Base-by-base conservation (phyloP, 2,797 vertebrate species). In the Silurus lanzhouensis region DNA sequence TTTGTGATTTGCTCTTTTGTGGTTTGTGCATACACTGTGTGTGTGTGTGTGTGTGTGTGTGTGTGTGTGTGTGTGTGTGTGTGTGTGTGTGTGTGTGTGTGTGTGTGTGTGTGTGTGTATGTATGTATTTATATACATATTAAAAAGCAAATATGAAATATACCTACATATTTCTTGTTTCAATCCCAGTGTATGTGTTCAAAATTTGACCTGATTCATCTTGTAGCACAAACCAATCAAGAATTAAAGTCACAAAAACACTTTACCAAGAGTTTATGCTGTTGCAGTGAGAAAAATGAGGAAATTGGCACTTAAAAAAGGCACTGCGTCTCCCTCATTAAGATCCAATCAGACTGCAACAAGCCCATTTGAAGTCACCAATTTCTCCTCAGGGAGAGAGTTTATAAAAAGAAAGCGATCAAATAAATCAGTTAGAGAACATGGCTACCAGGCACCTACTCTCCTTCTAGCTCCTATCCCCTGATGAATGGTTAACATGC, bases 221-320 rank as follows among this genome's bases (percentile, higher is more conserved):
- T 9, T 79, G 58, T 1, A 58, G 74, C 87, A 88, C 87, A 88
- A 88, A 89, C 79, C 85, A 61, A 52, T 48, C 58, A 76, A 81
- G 83, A 83, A 64, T 44, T n/a, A 60, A 83, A 82, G 80, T 86
- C 87, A 90, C 89, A 88, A 90, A 90, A 88, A 86, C 74, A 6
- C 68, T 81, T 71, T 25, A 64, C 44, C 17, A 58, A 71, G 55
- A 14, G 15, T 75, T 79, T 71, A 58, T 46, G 22, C 61, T 80
- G 61, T 52, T 48, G 63, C 67, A 60, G 81, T 25, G 71, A 63
- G 10, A 52, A 82, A 87, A 82, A 20, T 63, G 38, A 77, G 48
- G 79, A 78, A 86, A 85, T 60, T 85, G 83, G 67, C 13, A 38
- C 52, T 74, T 78, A 27, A 63, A 85, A 85, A 77, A 88, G 15